These are phyloP conservation scores for Silurus lanzhouensis DNA, from an alignment of 2,797 vertebrate genomes.

Conservation along the genomic window DNA sequence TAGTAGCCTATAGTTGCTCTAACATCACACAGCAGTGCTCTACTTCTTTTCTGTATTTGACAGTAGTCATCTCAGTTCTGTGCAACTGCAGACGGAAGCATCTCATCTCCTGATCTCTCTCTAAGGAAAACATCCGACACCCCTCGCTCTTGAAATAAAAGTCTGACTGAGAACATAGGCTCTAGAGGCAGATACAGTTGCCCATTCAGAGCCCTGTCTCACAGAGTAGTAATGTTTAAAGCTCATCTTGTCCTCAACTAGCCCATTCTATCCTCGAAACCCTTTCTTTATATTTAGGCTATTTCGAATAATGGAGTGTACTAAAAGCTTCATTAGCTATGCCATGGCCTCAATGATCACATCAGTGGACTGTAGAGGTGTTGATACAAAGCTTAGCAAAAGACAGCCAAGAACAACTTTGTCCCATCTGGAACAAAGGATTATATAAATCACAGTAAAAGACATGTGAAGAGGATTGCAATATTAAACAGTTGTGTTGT, in stretches of 20 bases:
- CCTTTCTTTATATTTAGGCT: slow-evolving; percentile 56
- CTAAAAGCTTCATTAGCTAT: slow-evolving; percentile 46
- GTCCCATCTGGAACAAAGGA: slow-evolving; percentile 19
- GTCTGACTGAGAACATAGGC: slow-evolving; percentile 50
- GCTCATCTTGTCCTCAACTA: slow-evolving; percentile 47
- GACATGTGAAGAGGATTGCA: slow-evolving; percentile 23
- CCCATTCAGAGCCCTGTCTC: slow-evolving; percentile 56
- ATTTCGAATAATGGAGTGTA: slow-evolving; percentile 52
- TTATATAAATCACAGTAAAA: slow-evolving; percentile 36
- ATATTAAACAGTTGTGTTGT: slow-evolving; percentile 4
- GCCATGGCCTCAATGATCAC: slow-evolving; percentile 46
- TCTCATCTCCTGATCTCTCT: slow-evolving; percentile 59
- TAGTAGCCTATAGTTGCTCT: slow-evolving; percentile 27
- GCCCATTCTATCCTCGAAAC: slow-evolving; percentile 47
- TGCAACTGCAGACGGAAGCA: slow-evolving; percentile 49
- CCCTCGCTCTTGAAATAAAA: slow-evolving; percentile 49
- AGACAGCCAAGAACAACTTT: slow-evolving; percentile 30
- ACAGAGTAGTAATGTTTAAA: slow-evolving; percentile 40
- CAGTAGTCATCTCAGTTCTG: slow-evolving; percentile 50
- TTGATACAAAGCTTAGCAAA: slow-evolving; percentile 41
- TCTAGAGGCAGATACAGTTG: slow-evolving; percentile 64
- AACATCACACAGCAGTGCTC: slow-evolving; percentile 44
- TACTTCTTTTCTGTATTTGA: slow-evolving; percentile 51
- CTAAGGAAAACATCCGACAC: slow-evolving; percentile 60
- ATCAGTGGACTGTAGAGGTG: slow-evolving; percentile 30